Conservation (phyloP, 2,797 vertebrate genomes). For the Falco naumanni region DNA sequence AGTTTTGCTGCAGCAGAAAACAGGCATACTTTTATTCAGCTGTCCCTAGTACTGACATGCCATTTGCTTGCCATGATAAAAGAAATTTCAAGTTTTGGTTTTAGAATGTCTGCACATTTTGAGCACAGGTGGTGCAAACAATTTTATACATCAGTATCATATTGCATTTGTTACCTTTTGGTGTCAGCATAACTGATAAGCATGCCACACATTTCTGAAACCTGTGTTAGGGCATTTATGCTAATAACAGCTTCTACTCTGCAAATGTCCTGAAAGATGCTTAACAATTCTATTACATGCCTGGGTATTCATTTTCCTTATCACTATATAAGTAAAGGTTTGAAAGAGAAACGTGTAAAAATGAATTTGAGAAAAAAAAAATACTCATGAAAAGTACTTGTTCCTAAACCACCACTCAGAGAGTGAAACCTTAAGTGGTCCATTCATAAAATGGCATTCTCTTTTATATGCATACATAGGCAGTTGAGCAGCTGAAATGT, state of each 20-base stretch:
- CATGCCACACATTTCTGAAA: not conserved
- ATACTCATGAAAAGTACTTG: not conserved
- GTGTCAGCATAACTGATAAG: accelerated
- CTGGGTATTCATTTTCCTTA: not conserved
- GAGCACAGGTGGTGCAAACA: not conserved
- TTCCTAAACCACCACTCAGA: not conserved
- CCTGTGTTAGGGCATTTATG: not conserved
- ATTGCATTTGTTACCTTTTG: not conserved
- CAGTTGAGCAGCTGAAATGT: not conserved
- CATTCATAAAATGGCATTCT: not conserved
- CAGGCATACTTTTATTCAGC: not conserved
- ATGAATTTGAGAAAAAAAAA: not conserved
- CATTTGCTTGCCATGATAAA: not conserved
- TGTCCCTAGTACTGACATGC: not conserved
- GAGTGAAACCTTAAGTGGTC: not conserved
- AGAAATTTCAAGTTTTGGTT: not conserved
- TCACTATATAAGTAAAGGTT: not conserved
- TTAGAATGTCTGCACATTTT: not conserved
- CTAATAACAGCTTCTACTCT: not conserved
- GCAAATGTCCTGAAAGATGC: not conserved
- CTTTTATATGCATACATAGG: not conserved
- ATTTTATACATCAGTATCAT: not conserved
- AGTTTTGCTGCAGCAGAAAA: not conserved
- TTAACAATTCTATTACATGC: not conserved
- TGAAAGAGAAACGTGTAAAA: not conserved